Conservation (phyloP, 2,888 invertebrate genomes). For the Pyralis farinalis region DNA sequence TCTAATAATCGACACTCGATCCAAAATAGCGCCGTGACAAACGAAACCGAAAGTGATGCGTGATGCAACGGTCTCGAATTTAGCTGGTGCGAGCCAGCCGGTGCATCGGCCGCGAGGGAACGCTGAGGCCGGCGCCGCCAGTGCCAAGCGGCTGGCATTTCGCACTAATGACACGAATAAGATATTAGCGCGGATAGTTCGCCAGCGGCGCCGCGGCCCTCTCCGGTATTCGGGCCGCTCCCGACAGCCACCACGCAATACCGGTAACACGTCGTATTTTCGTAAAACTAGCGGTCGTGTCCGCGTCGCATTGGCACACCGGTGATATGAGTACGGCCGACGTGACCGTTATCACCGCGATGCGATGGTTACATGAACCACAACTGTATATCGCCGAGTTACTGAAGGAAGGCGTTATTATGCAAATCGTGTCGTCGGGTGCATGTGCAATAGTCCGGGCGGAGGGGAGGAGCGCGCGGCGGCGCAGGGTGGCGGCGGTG, state of each 20-base stretch:
- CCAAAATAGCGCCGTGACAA: constrained; percentile 77
- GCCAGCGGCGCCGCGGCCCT: constrained; percentile 45
- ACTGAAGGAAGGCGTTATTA: constrained; percentile 33
- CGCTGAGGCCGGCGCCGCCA: constrained; percentile 49
- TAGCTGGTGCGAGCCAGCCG: constrained; percentile 62
- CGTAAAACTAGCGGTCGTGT: constrained; percentile 6
- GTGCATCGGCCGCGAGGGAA: constrained; percentile 70
- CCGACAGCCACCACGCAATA: constrained; percentile 52
- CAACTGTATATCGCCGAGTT: constrained; percentile 29
- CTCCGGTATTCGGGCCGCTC: constrained; percentile 59
- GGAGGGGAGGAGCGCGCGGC: constrained; percentile 19
- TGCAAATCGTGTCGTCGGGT: constrained; percentile 37
- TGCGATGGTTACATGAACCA: constrained; percentile 37
- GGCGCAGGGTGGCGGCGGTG: constrained; percentile 38
- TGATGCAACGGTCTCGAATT: constrained; percentile 78
- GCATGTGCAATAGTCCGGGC: constrained; percentile 20
- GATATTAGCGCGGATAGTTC: constrained; percentile 74
- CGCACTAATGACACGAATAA: constrained; percentile 79
- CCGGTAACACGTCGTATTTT: constrained; percentile 27
- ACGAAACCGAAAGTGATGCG: constrained; percentile 77
- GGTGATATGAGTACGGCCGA: constrained; percentile 25
- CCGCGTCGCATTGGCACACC: constrained; percentile 18
- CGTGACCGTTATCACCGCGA: constrained; percentile 37
- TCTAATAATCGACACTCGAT: constrained; percentile 77
- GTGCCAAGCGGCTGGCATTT: constrained; percentile 78